phyloP scores from a whole-genome alignment of 53 echinoderm and acorn worm genomes.

The Patiria pectinifera region DNA sequence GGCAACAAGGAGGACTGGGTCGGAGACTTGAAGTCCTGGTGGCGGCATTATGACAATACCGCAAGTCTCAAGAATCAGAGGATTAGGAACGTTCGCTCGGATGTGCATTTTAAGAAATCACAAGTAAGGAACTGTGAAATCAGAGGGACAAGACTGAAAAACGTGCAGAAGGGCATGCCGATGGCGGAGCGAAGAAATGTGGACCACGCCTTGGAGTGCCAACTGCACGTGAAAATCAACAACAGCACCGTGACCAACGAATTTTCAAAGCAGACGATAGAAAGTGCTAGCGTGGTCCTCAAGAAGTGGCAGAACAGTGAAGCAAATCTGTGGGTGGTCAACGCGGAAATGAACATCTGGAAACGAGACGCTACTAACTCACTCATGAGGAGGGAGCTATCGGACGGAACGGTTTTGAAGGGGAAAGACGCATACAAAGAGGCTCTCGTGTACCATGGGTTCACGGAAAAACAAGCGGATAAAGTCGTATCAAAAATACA shows the following conservation, averaged over 20 bases:
- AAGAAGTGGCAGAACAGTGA: slow-evolving; percentile 1
- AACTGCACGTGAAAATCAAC: not conserved
- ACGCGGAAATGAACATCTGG: slow-evolving; percentile 1
- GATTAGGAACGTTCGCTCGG: not conserved
- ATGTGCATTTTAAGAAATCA: not conserved
- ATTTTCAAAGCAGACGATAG: not conserved
- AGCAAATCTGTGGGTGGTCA: not conserved
- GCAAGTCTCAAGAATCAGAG: not conserved
- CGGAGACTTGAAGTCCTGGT: slow-evolving; percentile 1
- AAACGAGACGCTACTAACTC: not conserved
- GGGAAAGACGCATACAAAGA: not conserved
- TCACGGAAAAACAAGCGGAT: not conserved
- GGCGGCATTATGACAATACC: not conserved
- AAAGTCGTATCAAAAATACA: not conserved
- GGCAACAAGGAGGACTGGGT: slow-evolving; percentile 31
- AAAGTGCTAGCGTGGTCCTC: not conserved
- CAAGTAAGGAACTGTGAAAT: not conserved
- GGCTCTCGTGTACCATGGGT: not conserved
- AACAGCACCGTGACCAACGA: not conserved
- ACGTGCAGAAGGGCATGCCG: not conserved
- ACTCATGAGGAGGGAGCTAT: not conserved
- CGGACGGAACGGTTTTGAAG: not conserved
- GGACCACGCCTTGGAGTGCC: slow-evolving; percentile 1
- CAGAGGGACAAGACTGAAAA: not conserved
- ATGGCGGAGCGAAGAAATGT: not conserved